These are phyloP conservation scores for Aleiodes alternator DNA, from an alignment of 2,888 invertebrate genomes.

Conservation along the genomic window DNA sequence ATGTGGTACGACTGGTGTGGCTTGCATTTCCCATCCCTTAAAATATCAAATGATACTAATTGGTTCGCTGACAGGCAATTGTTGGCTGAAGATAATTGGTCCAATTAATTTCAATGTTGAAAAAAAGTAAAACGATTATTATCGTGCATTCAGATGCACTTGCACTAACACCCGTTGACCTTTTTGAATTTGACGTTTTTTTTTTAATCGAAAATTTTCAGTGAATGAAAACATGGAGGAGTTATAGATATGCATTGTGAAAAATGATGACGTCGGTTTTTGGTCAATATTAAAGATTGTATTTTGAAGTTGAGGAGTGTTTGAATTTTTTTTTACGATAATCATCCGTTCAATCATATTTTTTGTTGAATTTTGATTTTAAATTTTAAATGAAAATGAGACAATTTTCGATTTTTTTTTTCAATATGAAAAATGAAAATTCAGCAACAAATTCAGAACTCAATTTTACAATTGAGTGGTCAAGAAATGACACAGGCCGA, in stretches of 20 bases:
- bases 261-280: no score
- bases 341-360: no score
- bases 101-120: conserved; percentile 71
- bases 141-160: conserved; percentile 59
- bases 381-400: no score
- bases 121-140: conserved; percentile 69
- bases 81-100: conserved; percentile 71
- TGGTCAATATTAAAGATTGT: no score
- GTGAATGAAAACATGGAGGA: neutral
- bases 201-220: neutral
- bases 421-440: no score
- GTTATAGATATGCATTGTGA: neutral
- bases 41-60: conserved; percentile 71
- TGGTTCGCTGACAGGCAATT: conserved; percentile 72
- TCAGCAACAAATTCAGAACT: no score
- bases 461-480: no score
- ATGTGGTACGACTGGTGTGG: conserved; percentile 7
- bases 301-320: no score
- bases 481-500: no score
- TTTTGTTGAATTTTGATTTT: no score
- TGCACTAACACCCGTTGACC: conserved; percentile 4
- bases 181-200: neutral
- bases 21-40: conserved; percentile 50
- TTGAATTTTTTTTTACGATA: no score
- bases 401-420: no score